Evolutionary conservation across 2,113 vertebrate species (phyloP).

Genomic region (Leucoraja erinaceus): DNA sequence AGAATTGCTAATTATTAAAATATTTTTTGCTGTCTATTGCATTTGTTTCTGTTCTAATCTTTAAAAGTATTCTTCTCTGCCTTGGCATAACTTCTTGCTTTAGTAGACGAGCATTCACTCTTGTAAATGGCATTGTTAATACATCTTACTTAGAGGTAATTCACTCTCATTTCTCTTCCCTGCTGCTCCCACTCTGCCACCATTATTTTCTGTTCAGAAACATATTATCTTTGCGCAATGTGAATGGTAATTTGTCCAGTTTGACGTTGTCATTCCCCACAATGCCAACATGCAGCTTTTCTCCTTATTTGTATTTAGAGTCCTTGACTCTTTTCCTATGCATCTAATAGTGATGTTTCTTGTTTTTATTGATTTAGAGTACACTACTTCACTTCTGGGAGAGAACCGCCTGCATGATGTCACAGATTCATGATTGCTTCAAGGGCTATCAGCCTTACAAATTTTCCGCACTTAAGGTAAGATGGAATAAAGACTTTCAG

Average conservation of each 20-base stretch:
- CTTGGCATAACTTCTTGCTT: background rate
- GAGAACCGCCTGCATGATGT: conserved; percentile 64
- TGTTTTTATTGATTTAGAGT: conserved; percentile 54
- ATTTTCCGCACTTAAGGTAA: conserved; percentile 63
- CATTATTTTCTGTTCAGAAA: background rate
- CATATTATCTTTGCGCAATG: background rate
- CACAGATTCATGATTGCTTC: conserved; percentile 59
- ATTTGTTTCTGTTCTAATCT: background rate
- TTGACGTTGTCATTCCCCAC: background rate
- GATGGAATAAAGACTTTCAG: background rate
- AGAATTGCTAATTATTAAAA: background rate
- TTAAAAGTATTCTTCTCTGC: background rate
- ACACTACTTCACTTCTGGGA: conserved; percentile 73
- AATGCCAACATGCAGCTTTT: background rate
- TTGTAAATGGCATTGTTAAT: background rate
- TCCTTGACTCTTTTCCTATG: background rate
- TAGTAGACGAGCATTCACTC: background rate
- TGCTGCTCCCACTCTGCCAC: background rate
- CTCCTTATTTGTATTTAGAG: background rate
- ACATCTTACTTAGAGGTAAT: background rate
- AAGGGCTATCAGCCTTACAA: conserved; percentile 55
- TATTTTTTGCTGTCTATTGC: background rate
- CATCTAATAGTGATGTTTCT: conserved; percentile 42
- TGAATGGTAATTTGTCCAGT: background rate
- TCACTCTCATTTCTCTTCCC: background rate